Percentiles rank a stretch among this genome's conserved stretches.
Conservation (phyloP, 2,888 invertebrate genomes). For the Listrodromus nycthemerus region DNA sequence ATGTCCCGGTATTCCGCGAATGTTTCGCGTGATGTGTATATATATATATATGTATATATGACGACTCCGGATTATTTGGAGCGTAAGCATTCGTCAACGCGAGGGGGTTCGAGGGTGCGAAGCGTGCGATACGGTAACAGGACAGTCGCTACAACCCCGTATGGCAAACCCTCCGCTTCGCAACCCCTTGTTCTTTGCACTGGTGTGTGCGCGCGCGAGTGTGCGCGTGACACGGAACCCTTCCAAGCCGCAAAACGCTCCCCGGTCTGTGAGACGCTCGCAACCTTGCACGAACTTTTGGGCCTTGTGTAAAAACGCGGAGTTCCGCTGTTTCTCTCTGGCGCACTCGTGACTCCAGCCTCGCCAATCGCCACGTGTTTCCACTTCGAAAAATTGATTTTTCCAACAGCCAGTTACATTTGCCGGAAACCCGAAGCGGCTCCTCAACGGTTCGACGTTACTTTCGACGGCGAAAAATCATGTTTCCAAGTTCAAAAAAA, state of each 20-base stretch:
- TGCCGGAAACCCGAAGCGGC: background rate
- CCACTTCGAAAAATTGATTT: slow-evolving; percentile 13
- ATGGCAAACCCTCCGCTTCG: slow-evolving; percentile 39
- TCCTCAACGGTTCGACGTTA: background rate
- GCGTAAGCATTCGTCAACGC: slow-evolving; percentile 47
- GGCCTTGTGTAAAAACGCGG: slow-evolving; percentile 23
- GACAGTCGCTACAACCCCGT: slow-evolving; percentile 50
- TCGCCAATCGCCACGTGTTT: slow-evolving; percentile 49
- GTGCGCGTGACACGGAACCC: slow-evolving; percentile 7
- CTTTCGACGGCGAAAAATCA: background rate
- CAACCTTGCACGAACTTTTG: slow-evolving; percentile 18
- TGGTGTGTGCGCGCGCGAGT: slow-evolving; percentile 9
- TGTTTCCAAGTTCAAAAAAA: too few species aligned
- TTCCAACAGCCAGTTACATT: background rate
- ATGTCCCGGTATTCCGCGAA: slow-evolving; percentile 27
- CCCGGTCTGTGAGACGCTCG: background rate
- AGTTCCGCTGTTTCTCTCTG: slow-evolving; percentile 21
- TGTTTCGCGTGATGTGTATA: background rate
- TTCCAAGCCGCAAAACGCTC: slow-evolving; percentile 18
- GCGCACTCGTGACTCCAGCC: slow-evolving; percentile 29
- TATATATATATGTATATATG: slow-evolving; percentile 10
- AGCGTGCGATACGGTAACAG: slow-evolving; percentile 14
- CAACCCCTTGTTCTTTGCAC: slow-evolving; percentile 51
- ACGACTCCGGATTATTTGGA: slow-evolving; percentile 44
- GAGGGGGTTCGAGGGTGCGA: slow-evolving; percentile 36